phyloP scores from a whole-genome alignment of 2,113 vertebrate genomes.

The Carettochelys insculpta region DNA sequence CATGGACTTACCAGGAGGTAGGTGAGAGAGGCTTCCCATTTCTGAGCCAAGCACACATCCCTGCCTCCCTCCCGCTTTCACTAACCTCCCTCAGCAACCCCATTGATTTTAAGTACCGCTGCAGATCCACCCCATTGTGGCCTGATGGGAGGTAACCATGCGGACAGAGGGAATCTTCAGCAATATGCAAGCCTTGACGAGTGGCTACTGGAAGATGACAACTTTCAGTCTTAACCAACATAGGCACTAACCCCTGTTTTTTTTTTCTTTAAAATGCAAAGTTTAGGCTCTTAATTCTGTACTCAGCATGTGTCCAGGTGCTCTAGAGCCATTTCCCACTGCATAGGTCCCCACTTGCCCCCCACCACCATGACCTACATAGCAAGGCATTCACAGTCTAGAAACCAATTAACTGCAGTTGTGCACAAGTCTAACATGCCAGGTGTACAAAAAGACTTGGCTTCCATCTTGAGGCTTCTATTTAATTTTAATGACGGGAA shows the following conservation, averaged over 20 bases:
- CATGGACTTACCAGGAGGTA: not conserved
- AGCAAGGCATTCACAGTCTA: constrained; percentile 36
- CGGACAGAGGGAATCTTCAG: constrained; percentile 15
- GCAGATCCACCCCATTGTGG: not conserved
- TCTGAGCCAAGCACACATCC: not conserved
- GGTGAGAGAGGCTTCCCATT: not conserved
- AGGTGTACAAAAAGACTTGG: constrained; percentile 55
- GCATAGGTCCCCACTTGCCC: constrained; percentile 18
- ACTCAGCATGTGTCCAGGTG: constrained; percentile 50
- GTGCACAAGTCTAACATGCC: constrained; percentile 48
- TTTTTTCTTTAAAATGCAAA: not conserved
- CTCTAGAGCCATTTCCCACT: constrained; percentile 31
- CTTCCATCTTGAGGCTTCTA: constrained; percentile 44
- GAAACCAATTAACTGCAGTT: constrained; percentile 18
- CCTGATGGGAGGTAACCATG: not conserved
- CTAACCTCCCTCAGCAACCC: not conserved
- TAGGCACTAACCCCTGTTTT: constrained; percentile 30
- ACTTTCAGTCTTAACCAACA: not conserved
- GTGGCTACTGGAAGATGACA: constrained; percentile 26
- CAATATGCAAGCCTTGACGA: constrained; percentile 30
- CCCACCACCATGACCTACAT: not conserved
- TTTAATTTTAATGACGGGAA: constrained; percentile 26
- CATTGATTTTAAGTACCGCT: not conserved
- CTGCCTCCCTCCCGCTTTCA: not conserved
- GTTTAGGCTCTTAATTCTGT: constrained; percentile 59